Evolutionary conservation across 35 echinoderm and acorn worm species (phyloP), one percentile per base, ranked within the genome.

Genomic region (Heliocidaris tuberculata): DNA sequence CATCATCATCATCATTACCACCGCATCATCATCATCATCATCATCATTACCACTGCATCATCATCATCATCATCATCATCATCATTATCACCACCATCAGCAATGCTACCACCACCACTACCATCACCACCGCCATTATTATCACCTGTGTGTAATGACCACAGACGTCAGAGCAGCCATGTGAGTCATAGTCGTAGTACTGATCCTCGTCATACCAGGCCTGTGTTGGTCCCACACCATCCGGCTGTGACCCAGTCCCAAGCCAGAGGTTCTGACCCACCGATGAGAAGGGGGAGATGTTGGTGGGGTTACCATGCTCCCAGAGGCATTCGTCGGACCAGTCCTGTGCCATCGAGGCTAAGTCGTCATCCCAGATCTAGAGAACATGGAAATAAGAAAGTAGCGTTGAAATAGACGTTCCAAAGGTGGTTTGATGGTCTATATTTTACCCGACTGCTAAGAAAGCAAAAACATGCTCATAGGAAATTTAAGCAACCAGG

Each of bases 111-210:
- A 15, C 59, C 60, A 70, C 24, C 12, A 52, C 60, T 2, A 21
- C 60, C 35, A 70, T 70, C 60, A 70, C 1, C 61, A 71, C 15
- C 61, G 24, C 15, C 16, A 71, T 71, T 17, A 27, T 78, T 24
- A 17, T 78, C 59, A 99, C 98, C 97, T 99, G 98, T 30, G 97
- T 97, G 54, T 99, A 99, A 93, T 99, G 98, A 0, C 97, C 98
- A 65, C 98, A 99, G 10, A 99, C 98, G 31, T 92, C 85, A 12
- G 96, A 61, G 94, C 98, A 99, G 4, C 42, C 29, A 48, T 93
- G 95, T 4, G 94, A 85, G n/a, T 94, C 94, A 92, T 97, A 99
- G 21, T 85, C 94, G 87, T 97, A 99, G 48, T 95, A 92, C 29
- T 96, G 96, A 21, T 92, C 97, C 90, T 99, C 98, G 48, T 99